Conservation (phyloP, 2,113 vertebrate species). For the Malurus elegans region DNA sequence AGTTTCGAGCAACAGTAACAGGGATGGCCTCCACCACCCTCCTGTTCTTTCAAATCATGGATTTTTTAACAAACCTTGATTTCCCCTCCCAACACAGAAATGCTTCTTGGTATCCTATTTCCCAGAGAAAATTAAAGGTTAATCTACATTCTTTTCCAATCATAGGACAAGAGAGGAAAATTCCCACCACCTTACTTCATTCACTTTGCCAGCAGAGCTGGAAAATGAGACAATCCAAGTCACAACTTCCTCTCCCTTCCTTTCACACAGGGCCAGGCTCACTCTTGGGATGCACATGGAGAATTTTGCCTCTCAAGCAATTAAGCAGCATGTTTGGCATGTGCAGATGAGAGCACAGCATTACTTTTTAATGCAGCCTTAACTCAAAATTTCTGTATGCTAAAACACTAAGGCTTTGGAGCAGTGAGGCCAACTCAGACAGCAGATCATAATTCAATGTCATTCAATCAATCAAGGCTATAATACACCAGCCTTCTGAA, state of each 20-base stretch:
- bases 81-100: not conserved
- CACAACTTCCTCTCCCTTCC: not conserved
- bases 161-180: not conserved
- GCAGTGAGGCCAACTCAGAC: not conserved
- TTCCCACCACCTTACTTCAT: not conserved
- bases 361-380: not conserved
- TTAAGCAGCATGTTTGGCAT: not conserved
- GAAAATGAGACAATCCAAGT: not conserved
- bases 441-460: not conserved
- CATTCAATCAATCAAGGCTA: not conserved
- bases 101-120: not conserved
- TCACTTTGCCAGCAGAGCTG: not conserved
- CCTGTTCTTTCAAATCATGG: not conserved
- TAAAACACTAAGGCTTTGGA: not conserved
- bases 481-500: not conserved
- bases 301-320: not conserved
- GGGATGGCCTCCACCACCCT: not conserved
- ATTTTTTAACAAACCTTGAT: not conserved
- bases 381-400: not conserved
- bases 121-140: not conserved
- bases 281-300: fast-evolving
- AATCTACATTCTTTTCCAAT: not conserved
- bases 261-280: not conserved
- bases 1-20: not conserved
- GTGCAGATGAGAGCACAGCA: not conserved